Evolutionary conservation across 2,113 vertebrate species (phyloP).

Genomic region (Phalacrocorax brasilianus): DNA sequence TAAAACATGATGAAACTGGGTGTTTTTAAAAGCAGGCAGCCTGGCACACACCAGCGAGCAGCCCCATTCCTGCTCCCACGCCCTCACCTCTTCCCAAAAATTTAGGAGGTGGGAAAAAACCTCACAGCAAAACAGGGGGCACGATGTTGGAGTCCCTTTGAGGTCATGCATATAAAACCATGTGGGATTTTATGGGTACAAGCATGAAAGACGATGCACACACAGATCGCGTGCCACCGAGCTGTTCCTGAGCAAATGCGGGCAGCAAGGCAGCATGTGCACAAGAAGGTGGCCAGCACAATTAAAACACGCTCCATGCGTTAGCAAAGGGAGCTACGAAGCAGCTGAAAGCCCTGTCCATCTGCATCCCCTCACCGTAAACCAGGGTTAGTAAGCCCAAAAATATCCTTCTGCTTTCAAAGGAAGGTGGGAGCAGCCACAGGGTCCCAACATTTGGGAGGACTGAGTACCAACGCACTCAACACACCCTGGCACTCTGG

Average conservation of each 20-base stretch:
- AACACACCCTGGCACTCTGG: not conserved
- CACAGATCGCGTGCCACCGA: not conserved
- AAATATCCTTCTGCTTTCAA: not conserved
- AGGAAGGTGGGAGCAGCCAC: fast-evolving
- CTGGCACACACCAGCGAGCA: fast-evolving
- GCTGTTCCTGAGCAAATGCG: not conserved
- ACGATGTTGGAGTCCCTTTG: not conserved
- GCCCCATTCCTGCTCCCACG: not conserved
- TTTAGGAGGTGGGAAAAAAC: not conserved
- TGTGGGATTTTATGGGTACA: not conserved
- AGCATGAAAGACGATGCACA: not conserved
- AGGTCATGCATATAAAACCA: fast-evolving
- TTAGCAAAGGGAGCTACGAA: not conserved
- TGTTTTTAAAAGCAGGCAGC: not conserved
- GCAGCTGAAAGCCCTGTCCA: not conserved
- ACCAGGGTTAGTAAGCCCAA: not conserved
- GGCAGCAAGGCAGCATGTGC: not conserved
- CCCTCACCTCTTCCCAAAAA: fast-evolving
- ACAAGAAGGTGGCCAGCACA: fast-evolving
- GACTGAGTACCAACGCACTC: not conserved
- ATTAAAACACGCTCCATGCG: fast-evolving
- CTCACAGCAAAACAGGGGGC: fast-evolving
- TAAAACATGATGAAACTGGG: not conserved
- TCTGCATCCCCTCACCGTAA: not conserved
- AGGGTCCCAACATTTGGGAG: not conserved